Conservation (phyloP, 2,888 invertebrate species). For the Oscheius sp. region DNA sequence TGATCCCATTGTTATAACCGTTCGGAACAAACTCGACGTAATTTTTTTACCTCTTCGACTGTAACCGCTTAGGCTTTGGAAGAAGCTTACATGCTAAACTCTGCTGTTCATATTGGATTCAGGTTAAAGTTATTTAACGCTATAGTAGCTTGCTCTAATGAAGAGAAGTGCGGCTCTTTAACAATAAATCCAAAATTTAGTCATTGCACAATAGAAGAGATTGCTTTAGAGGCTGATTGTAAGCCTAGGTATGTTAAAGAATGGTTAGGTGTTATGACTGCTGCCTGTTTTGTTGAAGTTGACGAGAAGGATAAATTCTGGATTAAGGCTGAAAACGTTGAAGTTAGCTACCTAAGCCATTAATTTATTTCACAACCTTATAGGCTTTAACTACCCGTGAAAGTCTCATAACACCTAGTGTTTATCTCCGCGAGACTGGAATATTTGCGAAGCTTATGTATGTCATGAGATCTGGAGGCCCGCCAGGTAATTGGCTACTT, state of each 20-base stretch:
- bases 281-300: slow-evolving; percentile 48
- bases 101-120: not conserved
- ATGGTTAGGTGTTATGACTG: slow-evolving; percentile 51
- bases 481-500: too few species aligned
- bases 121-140: not conserved
- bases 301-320: slow-evolving; percentile 48
- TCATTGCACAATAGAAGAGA: not conserved
- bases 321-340: slow-evolving; percentile 39
- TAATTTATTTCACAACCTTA: not conserved
- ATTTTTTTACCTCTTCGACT: not conserved
- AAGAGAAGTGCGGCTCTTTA: not conserved
- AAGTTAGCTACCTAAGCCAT: slow-evolving; percentile 24
- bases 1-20: too few species aligned
- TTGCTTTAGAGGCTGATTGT: not conserved
- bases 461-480: not conserved
- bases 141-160: not conserved
- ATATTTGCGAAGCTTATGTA: not conserved
- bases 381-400: too few species aligned
- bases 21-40: not conserved
- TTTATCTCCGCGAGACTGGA: not conserved
- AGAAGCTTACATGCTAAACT: not conserved
- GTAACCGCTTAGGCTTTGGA: not conserved
- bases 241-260: slow-evolving; percentile 50
- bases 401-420: not conserved
- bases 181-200: not conserved